Percentiles rank a stretch among this genome's conserved stretches.
Evolutionary conservation across 1,140 invertebrate species (phyloP).

Genomic region (Leptinotarsa texana): DNA sequence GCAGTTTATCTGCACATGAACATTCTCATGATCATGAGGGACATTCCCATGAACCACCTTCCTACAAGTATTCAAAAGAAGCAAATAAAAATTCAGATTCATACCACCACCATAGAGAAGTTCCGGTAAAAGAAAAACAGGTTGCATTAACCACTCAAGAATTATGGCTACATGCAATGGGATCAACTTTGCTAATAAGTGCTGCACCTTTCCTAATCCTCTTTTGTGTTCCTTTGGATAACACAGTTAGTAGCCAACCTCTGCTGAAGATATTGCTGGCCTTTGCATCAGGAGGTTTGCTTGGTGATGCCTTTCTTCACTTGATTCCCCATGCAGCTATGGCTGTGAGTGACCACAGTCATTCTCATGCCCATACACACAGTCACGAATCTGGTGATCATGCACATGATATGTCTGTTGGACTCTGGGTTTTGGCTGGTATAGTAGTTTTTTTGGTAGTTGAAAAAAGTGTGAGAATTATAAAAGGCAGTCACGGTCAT

Average conservation of each 20-base stretch:
- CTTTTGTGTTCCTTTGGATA: conserved; percentile 91
- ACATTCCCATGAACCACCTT: conserved; percentile 61
- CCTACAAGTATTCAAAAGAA: conserved; percentile 75
- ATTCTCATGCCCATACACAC: conserved; percentile 60
- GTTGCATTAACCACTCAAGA: conserved; percentile 49
- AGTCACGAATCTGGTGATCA: conserved; percentile 58
- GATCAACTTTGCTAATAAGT: conserved; percentile 91
- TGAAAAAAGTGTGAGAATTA: conserved; percentile 88
- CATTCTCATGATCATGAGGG: conserved; percentile 39
- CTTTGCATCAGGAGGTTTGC: conserved; percentile 91
- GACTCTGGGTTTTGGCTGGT: conserved; percentile 88
- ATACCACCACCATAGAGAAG: conserved; percentile 46
- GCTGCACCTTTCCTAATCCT: conserved; percentile 92
- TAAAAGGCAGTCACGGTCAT: conserved; percentile 81
- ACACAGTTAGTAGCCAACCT: conserved; percentile 79
- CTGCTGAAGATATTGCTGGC: conserved; percentile 87
- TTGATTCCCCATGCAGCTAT: conserved; percentile 92
- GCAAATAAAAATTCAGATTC: conserved; percentile 63
- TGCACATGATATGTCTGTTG: conserved; percentile 60
- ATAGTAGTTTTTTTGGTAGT: conserved; percentile 90
- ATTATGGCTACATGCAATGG: conserved; percentile 81
- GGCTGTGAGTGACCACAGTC: conserved; percentile 64
- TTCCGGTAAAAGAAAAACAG: conserved; percentile 30
- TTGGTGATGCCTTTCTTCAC: conserved; percentile 96
- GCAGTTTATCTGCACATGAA: neutral